Evolutionary conservation across 2,113 vertebrate genomes (phyloP), one percentile per base, ranked within the genome.

Genomic region (Zeus faber): DNA sequence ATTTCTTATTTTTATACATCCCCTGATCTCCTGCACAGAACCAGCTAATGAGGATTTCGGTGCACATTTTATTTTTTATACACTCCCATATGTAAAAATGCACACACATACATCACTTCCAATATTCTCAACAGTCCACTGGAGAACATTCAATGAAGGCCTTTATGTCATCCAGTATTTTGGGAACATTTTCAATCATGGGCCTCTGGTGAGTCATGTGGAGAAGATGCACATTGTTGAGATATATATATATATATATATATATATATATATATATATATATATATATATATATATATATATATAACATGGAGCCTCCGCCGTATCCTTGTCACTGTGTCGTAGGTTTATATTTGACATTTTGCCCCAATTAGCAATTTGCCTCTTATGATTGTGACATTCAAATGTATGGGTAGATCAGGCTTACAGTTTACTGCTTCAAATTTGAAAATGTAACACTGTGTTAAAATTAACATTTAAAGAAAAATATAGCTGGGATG

Each of bases 181-280:
- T 33, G 21, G 79, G 74, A 71, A 62, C 55, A 56, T 79, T 65
- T 81, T 81, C 75, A 70, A 74, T 79, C 80, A 78, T 52, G 27
- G 63, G 22, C 16, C 59, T 53, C 79, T 54, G 26, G 68, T 66
- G 80, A 80, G 67, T 58, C 58, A 60, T 21, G 21, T 18, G 48
- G 27, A 54, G 55, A 22, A 62, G 25, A 63, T 26, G 58, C 50
- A 39, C 18, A 49, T 49, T 71, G 77, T 72, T 74, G 73, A 83
- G n/a, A n/a, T n/a, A n/a, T 29, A 35, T 13, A 11, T 35, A 35
- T 13, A 9, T 9, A 11, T 11, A n/a, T n/a, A n/a, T n/a, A 35
- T 10, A 35, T 13, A 35, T 11, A 35, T 7, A 35, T 3, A 35
- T 35, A 7, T 35, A 35, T 35, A 35, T 33, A 33, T 35, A 35